phyloP scores from a whole-genome alignment of 2,113 vertebrate species.

The Lophochroa leadbeateri region DNA sequence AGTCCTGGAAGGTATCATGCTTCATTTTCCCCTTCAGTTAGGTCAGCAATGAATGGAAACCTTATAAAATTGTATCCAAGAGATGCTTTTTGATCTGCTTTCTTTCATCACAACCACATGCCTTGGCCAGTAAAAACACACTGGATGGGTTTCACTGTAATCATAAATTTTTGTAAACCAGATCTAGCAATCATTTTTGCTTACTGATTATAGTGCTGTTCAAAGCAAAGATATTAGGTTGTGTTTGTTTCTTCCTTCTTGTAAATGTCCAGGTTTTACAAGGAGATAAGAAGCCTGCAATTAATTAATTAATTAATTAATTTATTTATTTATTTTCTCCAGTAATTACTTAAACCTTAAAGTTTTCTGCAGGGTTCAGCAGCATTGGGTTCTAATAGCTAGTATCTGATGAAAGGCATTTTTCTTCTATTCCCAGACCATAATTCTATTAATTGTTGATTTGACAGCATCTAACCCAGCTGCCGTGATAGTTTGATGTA shows the following conservation, averaged over 20 bases:
- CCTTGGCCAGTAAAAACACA: not conserved
- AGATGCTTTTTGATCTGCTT: not conserved
- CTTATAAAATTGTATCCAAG: not conserved
- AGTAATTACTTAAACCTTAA: not conserved
- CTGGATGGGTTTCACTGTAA: not conserved
- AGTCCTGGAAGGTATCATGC: not conserved
- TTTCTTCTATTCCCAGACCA: not conserved
- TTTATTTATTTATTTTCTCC: not conserved
- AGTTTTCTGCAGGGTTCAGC: not conserved
- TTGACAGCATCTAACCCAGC: not conserved
- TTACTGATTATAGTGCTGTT: not conserved
- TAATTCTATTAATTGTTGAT: not conserved
- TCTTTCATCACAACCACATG: not conserved
- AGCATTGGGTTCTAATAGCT: not conserved
- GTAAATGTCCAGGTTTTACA: not conserved
- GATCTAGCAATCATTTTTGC: not conserved
- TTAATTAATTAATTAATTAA: not conserved
- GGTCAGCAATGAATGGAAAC: not conserved
- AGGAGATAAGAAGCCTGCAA: not conserved
- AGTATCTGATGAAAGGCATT: not conserved
- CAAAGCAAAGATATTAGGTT: not conserved
- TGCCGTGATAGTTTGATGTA: not conserved
- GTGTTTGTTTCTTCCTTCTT: not conserved
- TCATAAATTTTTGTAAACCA: not conserved
- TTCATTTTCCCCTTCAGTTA: not conserved